Base-by-base conservation (phyloP, 2,113 vertebrate species). In the Pachyramphus minor region DNA sequence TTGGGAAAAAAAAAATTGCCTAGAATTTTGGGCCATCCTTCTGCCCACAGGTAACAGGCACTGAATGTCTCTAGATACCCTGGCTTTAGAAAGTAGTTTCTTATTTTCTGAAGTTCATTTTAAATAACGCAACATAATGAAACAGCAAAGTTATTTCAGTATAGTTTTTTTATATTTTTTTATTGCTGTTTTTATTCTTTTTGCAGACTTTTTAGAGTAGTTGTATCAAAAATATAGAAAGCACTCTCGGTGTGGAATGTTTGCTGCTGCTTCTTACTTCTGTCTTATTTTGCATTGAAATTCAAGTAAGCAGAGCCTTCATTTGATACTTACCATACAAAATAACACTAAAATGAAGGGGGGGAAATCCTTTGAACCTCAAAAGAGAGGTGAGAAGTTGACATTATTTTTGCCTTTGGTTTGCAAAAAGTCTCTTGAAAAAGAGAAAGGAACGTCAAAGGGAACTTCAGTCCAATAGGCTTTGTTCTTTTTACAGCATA, bases 381-480 rank as follows among this genome's bases (percentile, higher is more conserved):
- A 79, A 35, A 41, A 87, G 49, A 90, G 59, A 93, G 93, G 76
- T 90, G 67, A 89, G 62, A 96, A 76, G 27, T 83, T 91, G 78
- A 49, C 42, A 41, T 88, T 87, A 53, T 74, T 94, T 91, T 91
- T 85, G 9, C 59, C 66, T 85, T 87, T 75, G 18, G 50, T 84
- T 94, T 84, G 44, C 35, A 94, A 96, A 81, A 87, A 71, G 27
- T 53, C 24, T 68, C 30, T 80, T 77, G 67, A 62, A 44, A 81
- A 79, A 72, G 62, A 72, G 42, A 87, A 89, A 55, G 24, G 21
- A 83, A 69, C 0, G 25, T 91, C 74, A 87, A 91, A 96, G 41
- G 18, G 60, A 79, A 67, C n/a, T 90, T 93, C 68, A 94, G 37
- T 77, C 66, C 74, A 67, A 86, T 37, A 67, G 39, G 17, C 35